Evolutionary conservation across 2,888 invertebrate genomes (phyloP).

Genomic region (Mesodorylaimus sp.): DNA sequence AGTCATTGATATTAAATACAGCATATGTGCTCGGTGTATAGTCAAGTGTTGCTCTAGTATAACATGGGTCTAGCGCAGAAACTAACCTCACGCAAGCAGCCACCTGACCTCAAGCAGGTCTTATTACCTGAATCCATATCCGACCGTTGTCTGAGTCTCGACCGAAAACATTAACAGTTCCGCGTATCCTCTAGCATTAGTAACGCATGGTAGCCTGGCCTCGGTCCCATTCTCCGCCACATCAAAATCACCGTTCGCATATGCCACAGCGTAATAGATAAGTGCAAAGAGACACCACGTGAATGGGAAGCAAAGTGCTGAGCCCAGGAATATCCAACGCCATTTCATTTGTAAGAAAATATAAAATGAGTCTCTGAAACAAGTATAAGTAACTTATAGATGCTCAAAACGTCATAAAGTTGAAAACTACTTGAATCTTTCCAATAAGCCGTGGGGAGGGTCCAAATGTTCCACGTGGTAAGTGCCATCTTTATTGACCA

Average conservation of each 20-base stretch:
- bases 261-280: slow-evolving; percentile 28
- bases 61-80: no score
- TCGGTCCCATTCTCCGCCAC: not conserved
- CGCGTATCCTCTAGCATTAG: not conserved
- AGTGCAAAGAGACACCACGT: slow-evolving; percentile 12
- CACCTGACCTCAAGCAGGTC: no score
- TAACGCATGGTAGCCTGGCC: not conserved
- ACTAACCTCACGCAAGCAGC: no score
- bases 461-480: slow-evolving; percentile 6
- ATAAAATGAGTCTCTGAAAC: slow-evolving; percentile 20
- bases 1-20: no score
- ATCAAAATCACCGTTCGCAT: not conserved
- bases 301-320: slow-evolving; percentile 22
- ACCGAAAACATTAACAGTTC: slow-evolving; percentile 2
- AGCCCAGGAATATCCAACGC: slow-evolving; percentile 27
- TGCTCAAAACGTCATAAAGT: not conserved
- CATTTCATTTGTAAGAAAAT: slow-evolving; percentile 28
- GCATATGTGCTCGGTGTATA: no score
- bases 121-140: slow-evolving; percentile 8
- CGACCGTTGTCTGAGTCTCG: slow-evolving; percentile 3
- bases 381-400: not conserved
- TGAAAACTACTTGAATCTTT: not conserved
- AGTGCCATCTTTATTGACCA: slow-evolving; percentile 11
- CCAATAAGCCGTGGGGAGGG: not conserved
- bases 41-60: no score